These are phyloP conservation scores for Mystacornis crossleyi DNA, from an alignment of 2,113 vertebrate genomes.

Conservation along the genomic window DNA sequence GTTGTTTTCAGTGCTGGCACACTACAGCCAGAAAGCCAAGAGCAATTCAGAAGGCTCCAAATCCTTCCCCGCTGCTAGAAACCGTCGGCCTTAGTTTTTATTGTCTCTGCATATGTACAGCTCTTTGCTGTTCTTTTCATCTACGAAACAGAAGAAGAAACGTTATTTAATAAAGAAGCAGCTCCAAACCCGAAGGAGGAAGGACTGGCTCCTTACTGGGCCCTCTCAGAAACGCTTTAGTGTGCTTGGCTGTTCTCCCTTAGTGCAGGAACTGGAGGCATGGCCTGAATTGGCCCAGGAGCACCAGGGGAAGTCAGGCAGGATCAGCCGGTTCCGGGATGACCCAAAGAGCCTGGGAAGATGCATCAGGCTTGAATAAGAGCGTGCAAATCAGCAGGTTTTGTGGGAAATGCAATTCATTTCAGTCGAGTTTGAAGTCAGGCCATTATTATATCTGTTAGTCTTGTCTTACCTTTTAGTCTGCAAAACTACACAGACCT, in stretches of 20 bases:
- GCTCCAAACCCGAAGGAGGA: not conserved
- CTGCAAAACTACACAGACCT: not conserved
- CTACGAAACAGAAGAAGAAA: not conserved
- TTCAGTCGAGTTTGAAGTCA: not conserved
- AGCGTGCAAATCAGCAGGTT: not conserved
- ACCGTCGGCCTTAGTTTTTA: not conserved
- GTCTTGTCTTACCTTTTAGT: not conserved
- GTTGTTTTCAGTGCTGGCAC: not conserved
- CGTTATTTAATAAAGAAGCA: not conserved
- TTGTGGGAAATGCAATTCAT: not conserved
- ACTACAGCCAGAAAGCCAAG: not conserved
- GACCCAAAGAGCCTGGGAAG: not conserved
- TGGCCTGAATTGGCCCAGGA: not conserved
- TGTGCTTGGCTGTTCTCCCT: not conserved
- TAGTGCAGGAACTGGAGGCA: not conserved
- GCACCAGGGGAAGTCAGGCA: not conserved
- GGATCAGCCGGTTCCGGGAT: rapidly evolving
- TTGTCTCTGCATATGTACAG: not conserved
- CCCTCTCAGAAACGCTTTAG: not conserved
- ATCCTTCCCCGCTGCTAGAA: not conserved
- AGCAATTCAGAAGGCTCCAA: not conserved
- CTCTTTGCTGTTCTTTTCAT: not conserved
- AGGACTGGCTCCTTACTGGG: not conserved
- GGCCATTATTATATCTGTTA: not conserved
- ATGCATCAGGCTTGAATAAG: not conserved